A percentile compares a stretch with the other conserved stretches of the same genome.
Conservation (phyloP, 1,140 invertebrate species). For the Solen grandis region DNA sequence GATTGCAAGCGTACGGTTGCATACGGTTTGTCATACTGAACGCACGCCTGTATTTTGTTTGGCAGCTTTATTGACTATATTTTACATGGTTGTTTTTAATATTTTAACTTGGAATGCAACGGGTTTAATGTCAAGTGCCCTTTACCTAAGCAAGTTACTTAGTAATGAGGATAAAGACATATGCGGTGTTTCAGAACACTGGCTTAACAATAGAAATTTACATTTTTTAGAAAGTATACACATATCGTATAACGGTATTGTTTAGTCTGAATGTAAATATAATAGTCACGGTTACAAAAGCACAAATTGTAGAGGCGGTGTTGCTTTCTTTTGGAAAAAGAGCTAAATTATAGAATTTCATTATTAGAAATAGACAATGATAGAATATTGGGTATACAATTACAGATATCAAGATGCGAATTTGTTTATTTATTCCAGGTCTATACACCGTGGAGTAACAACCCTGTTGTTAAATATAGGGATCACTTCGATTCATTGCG, state of each 20-base stretch:
- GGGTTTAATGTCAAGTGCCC: not conserved
- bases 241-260: not conserved
- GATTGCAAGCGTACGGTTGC: too few relatives aligned
- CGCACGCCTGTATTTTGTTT: too few relatives aligned
- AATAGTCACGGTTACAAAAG: not conserved
- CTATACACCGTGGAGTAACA: slow-evolving; percentile 5
- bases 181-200: not conserved
- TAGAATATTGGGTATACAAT: not conserved
- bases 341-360: not conserved
- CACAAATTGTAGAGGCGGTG: not conserved
- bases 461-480: not conserved
- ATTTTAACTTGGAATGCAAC: slow-evolving; percentile 8
- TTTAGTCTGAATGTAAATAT: not conserved
- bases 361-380: not conserved
- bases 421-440: slow-evolving; percentile 11
- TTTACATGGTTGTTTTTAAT: too few relatives aligned
- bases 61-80: too few relatives aligned
- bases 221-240: not conserved
- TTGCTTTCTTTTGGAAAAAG: not conserved
- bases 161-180: not conserved
- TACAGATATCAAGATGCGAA: not conserved
- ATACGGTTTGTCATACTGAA: too few relatives aligned
- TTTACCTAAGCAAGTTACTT: not conserved
- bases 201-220: not conserved
- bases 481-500: not conserved